Conservation (phyloP, 2,888 invertebrate species). For the Pinctada fucata region DNA sequence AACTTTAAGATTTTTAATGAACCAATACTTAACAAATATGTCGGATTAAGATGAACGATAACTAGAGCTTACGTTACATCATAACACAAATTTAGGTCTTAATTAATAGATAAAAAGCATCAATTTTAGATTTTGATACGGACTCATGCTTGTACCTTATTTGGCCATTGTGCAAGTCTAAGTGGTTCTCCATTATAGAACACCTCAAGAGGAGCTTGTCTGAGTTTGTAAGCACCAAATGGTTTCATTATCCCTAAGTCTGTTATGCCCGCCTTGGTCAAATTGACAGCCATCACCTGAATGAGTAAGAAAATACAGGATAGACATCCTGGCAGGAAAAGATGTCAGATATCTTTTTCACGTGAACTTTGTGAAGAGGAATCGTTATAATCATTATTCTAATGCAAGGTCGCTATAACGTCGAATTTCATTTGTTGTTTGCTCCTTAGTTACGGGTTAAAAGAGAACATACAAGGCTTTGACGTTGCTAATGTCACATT, state of each 20-base stretch:
- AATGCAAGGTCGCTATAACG: neutral
- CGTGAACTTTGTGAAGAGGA: too few species aligned
- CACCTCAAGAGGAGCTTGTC: conserved; percentile 52
- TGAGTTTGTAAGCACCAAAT: conserved; percentile 46
- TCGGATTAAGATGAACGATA: neutral
- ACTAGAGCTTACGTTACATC: neutral
- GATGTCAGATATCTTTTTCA: neutral
- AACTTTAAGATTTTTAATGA: too few species aligned
- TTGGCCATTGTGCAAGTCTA: conserved; percentile 55
- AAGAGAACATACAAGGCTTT: too few species aligned
- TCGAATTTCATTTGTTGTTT: neutral
- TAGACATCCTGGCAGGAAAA: neutral
- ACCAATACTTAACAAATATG: neutral
- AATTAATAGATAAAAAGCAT: too few species aligned
- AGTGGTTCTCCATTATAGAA: conserved; percentile 55
- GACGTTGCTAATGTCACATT: too few species aligned
- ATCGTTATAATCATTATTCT: too few species aligned
- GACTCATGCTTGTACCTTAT: conserved; percentile 37
- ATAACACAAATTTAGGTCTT: too few species aligned
- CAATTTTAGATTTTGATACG: too few species aligned
- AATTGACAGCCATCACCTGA: conserved; percentile 47
- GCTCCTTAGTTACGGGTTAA: too few species aligned
- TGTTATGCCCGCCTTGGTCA: conserved; percentile 46
- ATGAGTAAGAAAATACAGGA: neutral
- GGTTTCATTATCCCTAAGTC: conserved; percentile 45